These are phyloP conservation scores for Anarhynchus alexandrinus DNA, from an alignment of 2,113 vertebrate species.

Conservation along the genomic window DNA sequence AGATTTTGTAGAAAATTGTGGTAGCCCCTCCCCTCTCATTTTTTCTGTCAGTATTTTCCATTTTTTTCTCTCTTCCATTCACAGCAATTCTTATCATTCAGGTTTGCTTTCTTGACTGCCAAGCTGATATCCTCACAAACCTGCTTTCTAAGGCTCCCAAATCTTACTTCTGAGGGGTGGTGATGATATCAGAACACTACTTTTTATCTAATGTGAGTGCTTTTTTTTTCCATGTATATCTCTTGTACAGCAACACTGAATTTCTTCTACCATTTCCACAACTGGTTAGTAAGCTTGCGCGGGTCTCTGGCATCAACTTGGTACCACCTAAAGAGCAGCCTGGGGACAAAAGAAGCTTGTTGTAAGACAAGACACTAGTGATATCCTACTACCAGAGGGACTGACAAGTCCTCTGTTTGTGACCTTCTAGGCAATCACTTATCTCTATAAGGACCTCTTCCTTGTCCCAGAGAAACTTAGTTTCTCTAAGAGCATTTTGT, in stretches of 20 bases:
- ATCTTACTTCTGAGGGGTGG: background rate
- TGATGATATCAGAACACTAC: background rate
- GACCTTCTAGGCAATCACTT: background rate
- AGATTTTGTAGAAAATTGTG: background rate
- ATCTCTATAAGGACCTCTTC: background rate
- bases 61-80: background rate
- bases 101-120: background rate
- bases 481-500: background rate
- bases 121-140: background rate
- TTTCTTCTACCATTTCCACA: background rate
- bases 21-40: background rate
- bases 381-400: background rate
- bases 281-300: background rate
- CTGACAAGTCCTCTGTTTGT: background rate
- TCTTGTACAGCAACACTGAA: background rate
- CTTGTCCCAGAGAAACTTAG: background rate
- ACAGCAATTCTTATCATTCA: background rate
- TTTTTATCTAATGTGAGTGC: background rate
- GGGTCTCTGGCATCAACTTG: background rate
- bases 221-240: accelerated
- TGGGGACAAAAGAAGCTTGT: background rate
- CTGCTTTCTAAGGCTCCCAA: background rate
- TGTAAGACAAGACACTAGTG: background rate
- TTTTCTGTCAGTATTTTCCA: background rate
- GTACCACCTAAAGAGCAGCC: background rate